These are phyloP conservation scores for Meloidogyne floridensis DNA, from an alignment of 1,140 invertebrate species.

Conservation along the genomic window DNA sequence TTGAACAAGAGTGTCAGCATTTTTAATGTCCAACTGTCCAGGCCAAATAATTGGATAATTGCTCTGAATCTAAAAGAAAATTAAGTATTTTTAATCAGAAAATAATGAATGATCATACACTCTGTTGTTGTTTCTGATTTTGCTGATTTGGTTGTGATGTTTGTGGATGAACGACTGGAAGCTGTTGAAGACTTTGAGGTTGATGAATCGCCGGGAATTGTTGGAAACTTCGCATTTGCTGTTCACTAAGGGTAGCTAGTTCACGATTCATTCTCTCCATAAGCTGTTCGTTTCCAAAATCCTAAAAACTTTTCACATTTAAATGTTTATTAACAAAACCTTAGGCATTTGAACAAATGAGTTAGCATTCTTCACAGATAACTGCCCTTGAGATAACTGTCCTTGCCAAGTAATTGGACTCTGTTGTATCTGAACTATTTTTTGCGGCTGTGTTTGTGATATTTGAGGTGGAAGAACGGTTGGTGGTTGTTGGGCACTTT, in stretches of 20 bases:
- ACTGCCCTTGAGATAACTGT: slow-evolving; percentile 69
- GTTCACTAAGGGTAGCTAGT: slow-evolving; percentile 74
- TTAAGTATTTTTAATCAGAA: too few relatives aligned
- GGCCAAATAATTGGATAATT: slow-evolving; percentile 74
- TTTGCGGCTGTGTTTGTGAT: background rate
- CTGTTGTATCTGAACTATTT: background rate
- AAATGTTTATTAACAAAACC: slow-evolving; percentile 74
- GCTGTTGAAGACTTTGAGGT: background rate
- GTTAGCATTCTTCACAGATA: slow-evolving; percentile 91
- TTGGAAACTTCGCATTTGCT: slow-evolving; percentile 54
- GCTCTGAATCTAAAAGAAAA: too few relatives aligned
- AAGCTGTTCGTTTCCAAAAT: slow-evolving; percentile 78
- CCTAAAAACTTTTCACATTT: slow-evolving; percentile 62
- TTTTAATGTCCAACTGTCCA: too few relatives aligned
- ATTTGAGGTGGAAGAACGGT: background rate
- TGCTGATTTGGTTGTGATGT: too few relatives aligned
- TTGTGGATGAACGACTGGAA: too few relatives aligned
- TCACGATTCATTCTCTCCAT: slow-evolving; percentile 53
- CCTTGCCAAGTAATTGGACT: slow-evolving; percentile 95
- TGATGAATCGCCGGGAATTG: background rate
- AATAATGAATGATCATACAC: too few relatives aligned
- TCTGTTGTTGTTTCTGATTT: too few relatives aligned
- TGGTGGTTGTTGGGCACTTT: too few relatives aligned
- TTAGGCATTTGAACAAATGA: slow-evolving; percentile 97
- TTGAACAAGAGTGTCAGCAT: too few relatives aligned